phyloP scores from a whole-genome alignment of 2,888 invertebrate genomes.

The Nomada ruficornis region DNA sequence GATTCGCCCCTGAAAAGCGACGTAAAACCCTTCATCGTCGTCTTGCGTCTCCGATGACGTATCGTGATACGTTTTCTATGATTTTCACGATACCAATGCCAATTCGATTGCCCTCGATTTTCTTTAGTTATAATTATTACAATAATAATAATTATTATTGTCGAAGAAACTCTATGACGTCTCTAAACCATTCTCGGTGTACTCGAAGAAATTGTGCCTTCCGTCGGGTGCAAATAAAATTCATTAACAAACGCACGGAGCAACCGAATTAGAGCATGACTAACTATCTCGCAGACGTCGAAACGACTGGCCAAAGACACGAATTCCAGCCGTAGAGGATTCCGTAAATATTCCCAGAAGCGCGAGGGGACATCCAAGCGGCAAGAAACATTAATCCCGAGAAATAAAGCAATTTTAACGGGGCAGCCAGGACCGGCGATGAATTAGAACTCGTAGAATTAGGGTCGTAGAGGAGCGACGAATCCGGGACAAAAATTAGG shows the following conservation, averaged over 20 bases:
- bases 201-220: no score
- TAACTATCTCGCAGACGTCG: not conserved
- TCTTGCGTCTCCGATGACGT: not conserved
- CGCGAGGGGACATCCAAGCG: not conserved
- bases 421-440: not conserved
- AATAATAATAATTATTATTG: no score
- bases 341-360: not conserved
- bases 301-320: not conserved
- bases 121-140: no score
- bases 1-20: constrained; percentile 16
- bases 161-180: no score
- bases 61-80: not conserved
- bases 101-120: no score
- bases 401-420: constrained; percentile 6
- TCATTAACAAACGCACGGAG: not conserved
- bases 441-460: constrained; percentile 21
- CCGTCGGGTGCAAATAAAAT: not conserved
- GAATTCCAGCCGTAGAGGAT: not conserved
- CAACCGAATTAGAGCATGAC: not conserved
- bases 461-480: constrained; percentile 5
- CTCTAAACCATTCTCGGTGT: no score
- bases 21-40: not conserved
- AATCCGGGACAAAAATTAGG: constrained; percentile 65
- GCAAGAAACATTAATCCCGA: not conserved
- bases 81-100: not conserved